Conservation (phyloP, 2,113 vertebrate species). For the Hydrochoerus hydrochaeris region DNA sequence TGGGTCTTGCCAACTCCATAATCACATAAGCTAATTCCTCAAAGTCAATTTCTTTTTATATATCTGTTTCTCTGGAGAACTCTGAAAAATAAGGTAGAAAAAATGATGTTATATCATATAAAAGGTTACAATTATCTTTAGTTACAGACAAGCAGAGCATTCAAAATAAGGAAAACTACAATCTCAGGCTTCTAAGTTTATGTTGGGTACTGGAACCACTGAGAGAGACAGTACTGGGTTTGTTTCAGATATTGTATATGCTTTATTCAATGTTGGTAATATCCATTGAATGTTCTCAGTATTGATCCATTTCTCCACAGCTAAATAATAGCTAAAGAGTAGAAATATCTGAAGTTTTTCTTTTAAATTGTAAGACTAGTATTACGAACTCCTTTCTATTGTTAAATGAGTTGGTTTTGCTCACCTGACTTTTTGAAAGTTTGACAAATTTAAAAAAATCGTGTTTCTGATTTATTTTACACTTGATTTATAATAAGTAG, state of each 20-base stretch:
- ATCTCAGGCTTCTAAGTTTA: not conserved
- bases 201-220: not conserved
- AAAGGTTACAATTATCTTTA: not conserved
- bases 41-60: not conserved
- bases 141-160: not conserved
- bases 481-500: not conserved
- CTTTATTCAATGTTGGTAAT: conserved; percentile 33
- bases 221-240: not conserved
- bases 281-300: conserved; percentile 44
- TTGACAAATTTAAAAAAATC: not conserved
- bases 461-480: not conserved
- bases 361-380: not conserved
- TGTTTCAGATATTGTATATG: not conserved
- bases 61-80: not conserved
- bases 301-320: not conserved
- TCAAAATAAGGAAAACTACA: not conserved
- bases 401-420: not conserved
- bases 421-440: not conserved
- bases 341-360: not conserved
- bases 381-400: not conserved
- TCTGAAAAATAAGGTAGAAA: not conserved
- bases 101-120: not conserved
- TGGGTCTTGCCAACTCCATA: not conserved
- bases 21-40: not conserved
- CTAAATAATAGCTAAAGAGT: not conserved